phyloP scores from a whole-genome alignment of 2,113 vertebrate genomes.

The Cinclus mexicanus region DNA sequence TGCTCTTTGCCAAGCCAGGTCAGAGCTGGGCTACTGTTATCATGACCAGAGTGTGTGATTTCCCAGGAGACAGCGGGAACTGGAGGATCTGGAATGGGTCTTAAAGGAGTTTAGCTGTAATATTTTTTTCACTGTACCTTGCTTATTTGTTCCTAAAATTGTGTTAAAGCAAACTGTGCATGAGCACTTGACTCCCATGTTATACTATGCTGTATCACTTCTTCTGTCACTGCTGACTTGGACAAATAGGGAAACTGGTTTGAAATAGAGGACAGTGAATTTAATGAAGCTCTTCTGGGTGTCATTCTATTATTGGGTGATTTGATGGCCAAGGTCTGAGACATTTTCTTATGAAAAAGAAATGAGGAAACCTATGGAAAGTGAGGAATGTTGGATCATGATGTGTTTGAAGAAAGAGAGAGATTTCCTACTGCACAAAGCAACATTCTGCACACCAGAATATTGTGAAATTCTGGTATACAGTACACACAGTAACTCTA shows the following conservation, averaged over 20 bases:
- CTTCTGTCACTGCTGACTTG: neutral
- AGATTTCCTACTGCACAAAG: neutral
- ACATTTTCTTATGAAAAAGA: neutral
- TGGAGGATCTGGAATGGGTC: neutral
- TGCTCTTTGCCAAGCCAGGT: neutral
- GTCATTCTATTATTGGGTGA: neutral
- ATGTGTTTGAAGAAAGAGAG: neutral
- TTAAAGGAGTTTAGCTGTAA: neutral
- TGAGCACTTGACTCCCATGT: neutral
- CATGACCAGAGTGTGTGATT: neutral
- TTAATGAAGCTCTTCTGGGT: neutral
- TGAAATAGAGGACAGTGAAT: neutral
- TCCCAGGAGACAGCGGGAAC: neutral
- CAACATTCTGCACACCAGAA: neutral
- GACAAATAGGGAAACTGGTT: neutral
- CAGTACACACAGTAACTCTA: neutral
- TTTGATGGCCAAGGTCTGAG: neutral
- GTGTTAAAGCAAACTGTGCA: neutral
- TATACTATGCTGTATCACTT: neutral
- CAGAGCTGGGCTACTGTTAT: neutral
- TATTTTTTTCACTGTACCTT: neutral
- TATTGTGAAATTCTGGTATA: neutral
- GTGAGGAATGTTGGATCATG: neutral
- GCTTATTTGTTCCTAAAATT: neutral
- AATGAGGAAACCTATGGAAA: neutral